Evolutionary conservation across 1,140 invertebrate genomes (phyloP).

Genomic region (Batillaria attramentaria): DNA sequence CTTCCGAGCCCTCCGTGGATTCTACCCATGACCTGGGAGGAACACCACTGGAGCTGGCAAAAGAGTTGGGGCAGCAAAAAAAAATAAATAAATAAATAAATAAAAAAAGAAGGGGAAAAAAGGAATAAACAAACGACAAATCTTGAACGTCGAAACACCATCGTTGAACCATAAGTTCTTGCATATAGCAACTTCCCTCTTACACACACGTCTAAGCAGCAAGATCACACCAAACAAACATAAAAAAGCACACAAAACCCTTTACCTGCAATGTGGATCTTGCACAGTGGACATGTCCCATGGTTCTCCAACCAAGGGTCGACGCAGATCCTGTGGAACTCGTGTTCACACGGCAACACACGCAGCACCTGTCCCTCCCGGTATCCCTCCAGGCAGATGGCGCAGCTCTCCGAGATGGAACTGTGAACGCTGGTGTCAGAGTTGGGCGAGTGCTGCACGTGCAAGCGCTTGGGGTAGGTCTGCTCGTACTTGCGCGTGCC

Average conservation of each 20-base stretch:
- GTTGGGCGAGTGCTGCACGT: slow-evolving; percentile 42
- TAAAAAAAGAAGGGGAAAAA: too few relatives aligned
- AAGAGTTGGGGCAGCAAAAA: too few relatives aligned
- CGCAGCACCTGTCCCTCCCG: slow-evolving; percentile 77
- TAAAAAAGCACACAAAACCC: not conserved
- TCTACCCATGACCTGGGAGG: too few relatives aligned
- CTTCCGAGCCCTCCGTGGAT: too few relatives aligned
- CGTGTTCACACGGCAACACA: slow-evolving; percentile 92
- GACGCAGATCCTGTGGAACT: slow-evolving; percentile 95
- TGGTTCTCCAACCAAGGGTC: slow-evolving; percentile 87
- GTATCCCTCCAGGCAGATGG: slow-evolving; percentile 73
- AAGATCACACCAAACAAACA: not conserved
- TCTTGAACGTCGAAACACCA: too few relatives aligned
- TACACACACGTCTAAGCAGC: not conserved
- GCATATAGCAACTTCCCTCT: too few relatives aligned
- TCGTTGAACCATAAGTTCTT: too few relatives aligned
- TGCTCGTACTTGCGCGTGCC: slow-evolving; percentile 65
- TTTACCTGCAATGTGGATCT: slow-evolving; percentile 72
- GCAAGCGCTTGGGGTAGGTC: slow-evolving; percentile 33
- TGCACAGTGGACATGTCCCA: slow-evolving; percentile 70
- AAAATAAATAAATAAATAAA: too few relatives aligned
- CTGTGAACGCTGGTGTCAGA: slow-evolving; percentile 51
- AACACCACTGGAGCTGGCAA: too few relatives aligned
- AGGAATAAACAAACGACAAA: too few relatives aligned
- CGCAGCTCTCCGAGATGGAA: slow-evolving; percentile 66